Evolutionary conservation across 2,797 vertebrate genomes (phyloP), one percentile per base, ranked within the genome.

Genomic region (Lacerta agilis): DNA sequence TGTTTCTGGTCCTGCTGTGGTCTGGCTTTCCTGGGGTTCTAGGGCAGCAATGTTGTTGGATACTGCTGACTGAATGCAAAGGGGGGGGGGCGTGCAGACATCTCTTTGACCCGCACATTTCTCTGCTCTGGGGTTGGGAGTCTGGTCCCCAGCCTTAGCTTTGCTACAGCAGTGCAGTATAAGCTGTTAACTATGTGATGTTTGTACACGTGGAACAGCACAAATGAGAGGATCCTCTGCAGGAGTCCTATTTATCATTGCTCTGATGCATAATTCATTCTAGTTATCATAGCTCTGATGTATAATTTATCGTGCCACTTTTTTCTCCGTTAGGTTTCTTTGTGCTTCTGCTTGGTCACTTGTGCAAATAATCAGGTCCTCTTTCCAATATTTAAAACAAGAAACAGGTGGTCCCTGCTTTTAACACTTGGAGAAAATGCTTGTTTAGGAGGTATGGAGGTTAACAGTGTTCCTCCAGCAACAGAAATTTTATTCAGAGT

Each of bases 221-320:
- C 71, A 61, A 76, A 85, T 61, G 66, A 89, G 78, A 81, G 77
- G n/a, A 81, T 67, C 10, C 58, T 58, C 83, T 41, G 27, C 87
- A 76, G 78, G 71, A 81, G 41, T n/a, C 43, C 78, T 55, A 67
- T 38, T 85, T 81, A 81, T 67, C 80, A 78, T 78, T 25, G 64
- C 72, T 73, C 3, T 67, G 78, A 80, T 89, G 61, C 27, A 76
- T 81, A 81, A 89, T 85, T 85, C 79, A 85, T 67, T 29, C 41
- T 58, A 43, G 83, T 81, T 38, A 80, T 85, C 38, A 81, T 89
- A 72, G 23, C 71, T 87, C 71, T 87, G 79, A 87, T 85, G 78
- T 81, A 41, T 75, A 76, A 75, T 81, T 85, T 73, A 85, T 81
- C 17, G 73, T 29, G 41, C 38, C 49, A n/a, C 55, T 79, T 13